A percentile compares a stretch with the other conserved stretches of the same genome.
phyloP scores from a whole-genome alignment of 2,888 invertebrate species.

The Dynastes grantii region DNA sequence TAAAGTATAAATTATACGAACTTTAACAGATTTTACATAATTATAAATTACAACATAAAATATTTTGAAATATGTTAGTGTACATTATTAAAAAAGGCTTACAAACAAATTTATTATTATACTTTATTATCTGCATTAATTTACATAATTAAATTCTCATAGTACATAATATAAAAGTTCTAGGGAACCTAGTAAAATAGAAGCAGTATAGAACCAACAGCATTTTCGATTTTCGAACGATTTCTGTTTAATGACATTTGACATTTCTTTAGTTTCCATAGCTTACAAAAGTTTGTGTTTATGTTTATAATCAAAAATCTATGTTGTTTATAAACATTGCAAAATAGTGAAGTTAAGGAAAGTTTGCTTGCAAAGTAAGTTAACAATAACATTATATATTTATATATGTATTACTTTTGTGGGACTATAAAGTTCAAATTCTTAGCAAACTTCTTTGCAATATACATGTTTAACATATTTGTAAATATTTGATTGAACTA shows the following conservation, averaged over 20 bases:
- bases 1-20: no score
- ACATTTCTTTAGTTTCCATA: conserved; percentile 11
- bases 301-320: not conserved
- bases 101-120: no score
- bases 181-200: no score
- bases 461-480: conserved; percentile 57
- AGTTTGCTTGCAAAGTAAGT: conserved; percentile 37
- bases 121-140: no score
- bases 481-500: conserved; percentile 59
- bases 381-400: not conserved
- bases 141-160: no score
- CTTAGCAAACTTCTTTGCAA: conserved; percentile 57
- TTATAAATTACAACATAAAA: no score
- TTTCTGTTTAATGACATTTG: not conserved
- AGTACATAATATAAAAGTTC: no score
- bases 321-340: not conserved
- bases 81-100: no score
- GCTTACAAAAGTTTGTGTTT: not conserved
- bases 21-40: no score
- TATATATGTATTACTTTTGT: conserved; percentile 6
- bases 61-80: no score
- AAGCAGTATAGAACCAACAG: no score
- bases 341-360: conserved; percentile 16
- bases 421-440: conserved; percentile 59
- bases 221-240: no score